These are phyloP conservation scores for Syritta pipiens DNA, from an alignment of 2,888 invertebrate genomes.

Conservation along the genomic window DNA sequence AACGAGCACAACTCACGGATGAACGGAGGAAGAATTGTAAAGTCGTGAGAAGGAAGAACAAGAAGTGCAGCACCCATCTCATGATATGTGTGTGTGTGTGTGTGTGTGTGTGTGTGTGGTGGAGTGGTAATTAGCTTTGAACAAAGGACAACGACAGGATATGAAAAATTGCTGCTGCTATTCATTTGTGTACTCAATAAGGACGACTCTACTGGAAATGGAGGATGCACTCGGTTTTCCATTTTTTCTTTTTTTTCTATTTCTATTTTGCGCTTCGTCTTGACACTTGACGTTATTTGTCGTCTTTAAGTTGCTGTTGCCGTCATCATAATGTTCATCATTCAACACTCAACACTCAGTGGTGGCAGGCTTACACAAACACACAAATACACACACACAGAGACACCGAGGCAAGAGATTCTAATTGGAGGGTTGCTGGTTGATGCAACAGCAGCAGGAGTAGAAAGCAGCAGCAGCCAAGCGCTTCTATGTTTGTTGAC, in stretches of 20 bases:
- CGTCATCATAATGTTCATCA: conserved; percentile 62
- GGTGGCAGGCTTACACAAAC: conserved; percentile 24
- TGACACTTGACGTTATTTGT: conserved; percentile 63
- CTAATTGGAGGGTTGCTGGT: conserved; percentile 4
- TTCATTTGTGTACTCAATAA: conserved; percentile 48
- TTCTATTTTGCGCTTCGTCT: conserved; percentile 11
- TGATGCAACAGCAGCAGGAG: conserved; percentile 28
- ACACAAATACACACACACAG: neutral
- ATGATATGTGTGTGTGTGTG: neutral
- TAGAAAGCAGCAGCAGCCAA: neutral
- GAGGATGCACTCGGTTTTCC: conserved; percentile 1
- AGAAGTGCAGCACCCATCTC: conserved; percentile 18
- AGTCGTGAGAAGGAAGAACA: conserved; percentile 33
- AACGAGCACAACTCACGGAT: neutral
- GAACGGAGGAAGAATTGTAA: conserved; percentile 1
- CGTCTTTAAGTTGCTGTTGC: conserved; percentile 58
- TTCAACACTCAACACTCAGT: conserved; percentile 50
- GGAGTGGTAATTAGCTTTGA: conserved; percentile 61
- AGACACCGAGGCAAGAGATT: neutral
- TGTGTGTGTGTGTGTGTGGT: neutral
- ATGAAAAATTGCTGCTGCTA: conserved; percentile 64
- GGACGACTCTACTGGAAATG: conserved; percentile 9
- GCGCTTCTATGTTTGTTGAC: conserved; percentile 42
- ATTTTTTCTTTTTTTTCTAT: neutral
- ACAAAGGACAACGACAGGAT: conserved; percentile 56